Conservation (phyloP, 2,888 invertebrate species). For the Dryococelus australis region DNA sequence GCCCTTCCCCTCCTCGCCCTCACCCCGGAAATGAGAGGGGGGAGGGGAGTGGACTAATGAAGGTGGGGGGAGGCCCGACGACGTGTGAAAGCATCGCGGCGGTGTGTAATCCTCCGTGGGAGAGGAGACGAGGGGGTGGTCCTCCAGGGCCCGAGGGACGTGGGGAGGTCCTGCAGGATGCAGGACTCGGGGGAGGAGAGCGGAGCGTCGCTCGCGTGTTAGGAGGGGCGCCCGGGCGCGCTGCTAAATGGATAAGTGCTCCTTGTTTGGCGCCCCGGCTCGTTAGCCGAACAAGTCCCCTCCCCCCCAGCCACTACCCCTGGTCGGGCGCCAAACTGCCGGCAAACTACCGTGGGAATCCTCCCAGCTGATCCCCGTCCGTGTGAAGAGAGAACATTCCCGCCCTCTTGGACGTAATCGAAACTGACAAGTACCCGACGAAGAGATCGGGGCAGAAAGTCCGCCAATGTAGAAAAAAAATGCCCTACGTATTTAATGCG, state of each 20-base stretch:
- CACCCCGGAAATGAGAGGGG: not conserved
- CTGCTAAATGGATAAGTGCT: conserved; percentile 8
- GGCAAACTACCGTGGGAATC: not conserved
- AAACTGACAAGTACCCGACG: too few relatives aligned
- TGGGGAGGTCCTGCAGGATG: not conserved
- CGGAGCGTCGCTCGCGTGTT: not conserved
- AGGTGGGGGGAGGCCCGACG: not conserved
- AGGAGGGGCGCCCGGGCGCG: not conserved
- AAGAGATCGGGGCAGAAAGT: too few relatives aligned
- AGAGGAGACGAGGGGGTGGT: too few relatives aligned
- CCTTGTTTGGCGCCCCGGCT: conserved; percentile 1
- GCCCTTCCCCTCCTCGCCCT: too few relatives aligned
- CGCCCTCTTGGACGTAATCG: too few relatives aligned
- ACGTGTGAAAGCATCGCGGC: not conserved
- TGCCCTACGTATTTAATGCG: too few relatives aligned
- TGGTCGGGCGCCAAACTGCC: not conserved
- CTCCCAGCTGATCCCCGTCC: not conserved
- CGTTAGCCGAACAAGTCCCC: conserved; percentile 9
- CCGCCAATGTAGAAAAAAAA: too few relatives aligned
- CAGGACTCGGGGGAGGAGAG: not conserved
- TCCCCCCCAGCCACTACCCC: not conserved
- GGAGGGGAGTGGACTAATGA: not conserved
- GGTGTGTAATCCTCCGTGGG: not conserved
- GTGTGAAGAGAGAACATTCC: too few relatives aligned
- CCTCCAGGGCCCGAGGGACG: too few relatives aligned